Conservation (phyloP, 2,797 vertebrate genomes). For the Manis pentadactyla region DNA sequence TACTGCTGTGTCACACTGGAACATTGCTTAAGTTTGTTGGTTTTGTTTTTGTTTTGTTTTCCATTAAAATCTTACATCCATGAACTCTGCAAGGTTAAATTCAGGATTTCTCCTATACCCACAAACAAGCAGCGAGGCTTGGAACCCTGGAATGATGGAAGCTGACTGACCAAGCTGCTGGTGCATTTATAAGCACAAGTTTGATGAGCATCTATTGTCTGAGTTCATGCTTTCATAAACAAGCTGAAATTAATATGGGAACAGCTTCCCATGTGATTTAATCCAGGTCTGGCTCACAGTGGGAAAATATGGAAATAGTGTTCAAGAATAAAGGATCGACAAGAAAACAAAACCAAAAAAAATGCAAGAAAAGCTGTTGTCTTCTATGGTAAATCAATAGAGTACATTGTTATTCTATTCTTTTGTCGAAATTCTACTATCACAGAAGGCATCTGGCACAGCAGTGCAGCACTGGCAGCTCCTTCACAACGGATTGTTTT, state of each 20-base stretch:
- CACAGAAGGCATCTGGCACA: slow-evolving; percentile 75
- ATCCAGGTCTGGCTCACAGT: background rate
- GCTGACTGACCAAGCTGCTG: slow-evolving; percentile 44
- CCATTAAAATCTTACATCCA: background rate
- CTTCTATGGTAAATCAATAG: slow-evolving; percentile 72
- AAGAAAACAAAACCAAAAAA: background rate
- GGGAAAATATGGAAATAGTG: slow-evolving; percentile 25
- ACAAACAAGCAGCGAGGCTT: background rate
- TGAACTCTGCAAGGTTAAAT: slow-evolving; percentile 55
- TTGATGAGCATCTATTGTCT: slow-evolving; percentile 69
- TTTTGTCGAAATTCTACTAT: slow-evolving; percentile 78
- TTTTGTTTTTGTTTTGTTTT: background rate
- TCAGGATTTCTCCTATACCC: slow-evolving; percentile 36
- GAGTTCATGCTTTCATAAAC: slow-evolving; percentile 64
- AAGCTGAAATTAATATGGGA: slow-evolving; percentile 61
- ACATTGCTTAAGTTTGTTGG: background rate
- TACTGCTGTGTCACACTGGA: background rate
- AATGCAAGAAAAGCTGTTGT: slow-evolving; percentile 63
- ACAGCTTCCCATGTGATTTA: slow-evolving; percentile 63
- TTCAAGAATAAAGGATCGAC: background rate
- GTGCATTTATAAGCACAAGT: slow-evolving; percentile 53
- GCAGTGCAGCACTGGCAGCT: slow-evolving; percentile 64
- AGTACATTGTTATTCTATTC: slow-evolving; percentile 78
- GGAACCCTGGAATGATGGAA: slow-evolving; percentile 41
- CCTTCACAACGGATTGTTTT: slow-evolving; percentile 73